Evolutionary conservation across 2,113 vertebrate genomes (phyloP).

Genomic region (Lates calcarifer): DNA sequence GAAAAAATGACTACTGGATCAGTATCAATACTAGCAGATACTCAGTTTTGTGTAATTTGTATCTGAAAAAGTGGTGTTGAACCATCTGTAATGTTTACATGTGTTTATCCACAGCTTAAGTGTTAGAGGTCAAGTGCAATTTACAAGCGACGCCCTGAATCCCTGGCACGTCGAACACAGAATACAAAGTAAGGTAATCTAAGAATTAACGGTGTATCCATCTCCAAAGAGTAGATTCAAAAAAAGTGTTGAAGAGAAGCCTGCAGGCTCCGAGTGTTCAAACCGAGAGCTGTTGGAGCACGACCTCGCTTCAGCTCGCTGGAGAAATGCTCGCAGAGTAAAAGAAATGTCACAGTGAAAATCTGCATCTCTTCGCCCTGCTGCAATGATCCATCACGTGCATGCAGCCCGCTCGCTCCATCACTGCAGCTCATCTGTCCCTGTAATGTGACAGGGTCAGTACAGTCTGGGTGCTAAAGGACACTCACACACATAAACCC

Average conservation of each 20-base stretch:
- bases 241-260: constrained; percentile 4
- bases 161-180: background rate
- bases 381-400: constrained; percentile 65
- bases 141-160: background rate
- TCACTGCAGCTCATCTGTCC: constrained; percentile 56
- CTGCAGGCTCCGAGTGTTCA: background rate
- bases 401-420: constrained; percentile 23
- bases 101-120: background rate
- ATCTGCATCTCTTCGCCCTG: constrained; percentile 53
- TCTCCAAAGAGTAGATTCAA: background rate
- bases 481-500: constrained; percentile 12
- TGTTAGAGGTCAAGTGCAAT: constrained; percentile 45
- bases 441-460: constrained; percentile 49
- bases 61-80: background rate
- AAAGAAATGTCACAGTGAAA: constrained; percentile 50
- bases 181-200: constrained; percentile 16
- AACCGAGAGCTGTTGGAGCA: constrained; percentile 32
- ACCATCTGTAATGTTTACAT: constrained; percentile 23
- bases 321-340: constrained; percentile 32
- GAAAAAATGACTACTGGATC: background rate
- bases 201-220: background rate
- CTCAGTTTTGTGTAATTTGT: background rate
- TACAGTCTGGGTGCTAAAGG: constrained; percentile 22
- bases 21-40: background rate
- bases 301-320: constrained; percentile 30